These are phyloP conservation scores for Hypolimnas misippus DNA, from an alignment of 2,888 invertebrate genomes.

Conservation along the genomic window DNA sequence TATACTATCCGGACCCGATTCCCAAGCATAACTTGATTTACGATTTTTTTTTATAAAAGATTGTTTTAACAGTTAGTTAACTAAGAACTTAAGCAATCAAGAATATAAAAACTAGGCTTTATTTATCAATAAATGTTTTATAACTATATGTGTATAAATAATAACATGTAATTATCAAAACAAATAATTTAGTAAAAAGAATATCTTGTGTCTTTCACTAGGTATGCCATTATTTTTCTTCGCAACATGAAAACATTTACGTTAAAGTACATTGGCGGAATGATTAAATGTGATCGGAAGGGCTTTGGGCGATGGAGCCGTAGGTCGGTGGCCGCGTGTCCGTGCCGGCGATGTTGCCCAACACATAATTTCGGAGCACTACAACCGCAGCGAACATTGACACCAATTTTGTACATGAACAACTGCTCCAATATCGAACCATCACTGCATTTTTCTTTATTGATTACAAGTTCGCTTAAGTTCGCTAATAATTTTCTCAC, in stretches of 20 bases:
- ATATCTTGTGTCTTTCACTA: background rate
- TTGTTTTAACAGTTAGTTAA: background rate
- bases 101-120: background rate
- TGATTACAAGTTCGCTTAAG: slow-evolving; percentile 2
- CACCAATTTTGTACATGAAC: slow-evolving; percentile 77
- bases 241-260: slow-evolving; percentile 9
- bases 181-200: background rate
- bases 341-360: slow-evolving; percentile 63
- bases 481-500: background rate
- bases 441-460: slow-evolving; percentile 45
- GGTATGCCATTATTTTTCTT: background rate
- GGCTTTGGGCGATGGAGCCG: slow-evolving; percentile 54
- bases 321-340: slow-evolving; percentile 58
- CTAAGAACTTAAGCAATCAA: background rate
- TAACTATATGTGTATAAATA: too few species aligned
- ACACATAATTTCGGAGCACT: slow-evolving; percentile 80
- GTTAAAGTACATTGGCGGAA: slow-evolving; percentile 43
- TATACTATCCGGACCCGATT: slow-evolving; percentile 74
- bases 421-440: slow-evolving; percentile 56
- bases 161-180: background rate
- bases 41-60: slow-evolving; percentile 62
- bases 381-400: slow-evolving; percentile 83
- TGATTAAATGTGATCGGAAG: slow-evolving; percentile 68
- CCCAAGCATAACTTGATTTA: slow-evolving; percentile 79
- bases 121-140: too few species aligned